phyloP scores from a whole-genome alignment of 2,797 vertebrate genomes.

The Rhinogobio ventralis region DNA sequence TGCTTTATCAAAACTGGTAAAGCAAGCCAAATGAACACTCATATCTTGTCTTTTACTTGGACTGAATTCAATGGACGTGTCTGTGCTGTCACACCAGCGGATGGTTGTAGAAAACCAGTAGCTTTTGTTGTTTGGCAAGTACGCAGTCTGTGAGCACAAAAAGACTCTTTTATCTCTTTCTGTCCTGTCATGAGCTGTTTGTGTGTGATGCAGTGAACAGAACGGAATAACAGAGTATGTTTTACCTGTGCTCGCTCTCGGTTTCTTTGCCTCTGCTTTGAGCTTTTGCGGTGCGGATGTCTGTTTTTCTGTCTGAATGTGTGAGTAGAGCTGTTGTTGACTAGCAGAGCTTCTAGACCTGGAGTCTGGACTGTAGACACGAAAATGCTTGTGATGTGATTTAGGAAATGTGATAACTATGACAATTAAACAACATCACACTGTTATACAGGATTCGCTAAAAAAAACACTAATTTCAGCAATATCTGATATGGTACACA shows the following conservation, averaged over 20 bases:
- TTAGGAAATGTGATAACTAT: neutral
- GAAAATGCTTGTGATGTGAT: neutral
- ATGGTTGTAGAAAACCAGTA: constrained; percentile 19
- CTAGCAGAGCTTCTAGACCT: constrained; percentile 18
- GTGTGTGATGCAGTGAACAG: constrained; percentile 39
- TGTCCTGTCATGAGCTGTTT: constrained; percentile 43
- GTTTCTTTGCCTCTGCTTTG: constrained; percentile 10
- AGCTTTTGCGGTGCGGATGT: constrained; percentile 1
- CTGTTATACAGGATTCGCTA: neutral
- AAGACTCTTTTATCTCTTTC: constrained; percentile 39
- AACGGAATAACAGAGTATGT: constrained; percentile 42
- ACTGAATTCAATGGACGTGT: constrained; percentile 31
- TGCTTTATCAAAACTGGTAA: constrained; percentile 22
- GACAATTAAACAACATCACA: neutral
- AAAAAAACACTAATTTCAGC: neutral
- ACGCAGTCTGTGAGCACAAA: constrained; percentile 38
- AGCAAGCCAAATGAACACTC: constrained; percentile 20
- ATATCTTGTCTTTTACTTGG: constrained; percentile 37
- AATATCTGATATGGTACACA: neutral
- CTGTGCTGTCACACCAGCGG: constrained; percentile 39
- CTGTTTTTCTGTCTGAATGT: constrained; percentile 25
- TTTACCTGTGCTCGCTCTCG: constrained; percentile 33
- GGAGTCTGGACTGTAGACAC: constrained; percentile 6
- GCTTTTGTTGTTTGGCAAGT: constrained; percentile 34
- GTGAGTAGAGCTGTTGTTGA: neutral